These are phyloP conservation scores for Channa argus DNA, from an alignment of 2,113 vertebrate genomes.

Conservation along the genomic window DNA sequence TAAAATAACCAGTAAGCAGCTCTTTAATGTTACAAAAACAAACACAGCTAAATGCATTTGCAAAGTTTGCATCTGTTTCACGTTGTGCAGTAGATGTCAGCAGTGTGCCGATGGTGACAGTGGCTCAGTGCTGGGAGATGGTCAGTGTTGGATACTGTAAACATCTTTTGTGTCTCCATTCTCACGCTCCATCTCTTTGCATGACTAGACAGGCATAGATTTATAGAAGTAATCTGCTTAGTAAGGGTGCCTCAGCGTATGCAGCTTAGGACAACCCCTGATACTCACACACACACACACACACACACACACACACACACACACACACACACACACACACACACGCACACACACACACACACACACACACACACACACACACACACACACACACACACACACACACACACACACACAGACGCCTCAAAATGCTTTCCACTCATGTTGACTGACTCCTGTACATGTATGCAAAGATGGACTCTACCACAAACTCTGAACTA, in stretches of 20 bases:
- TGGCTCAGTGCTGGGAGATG: background rate
- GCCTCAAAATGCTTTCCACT: background rate
- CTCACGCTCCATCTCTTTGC: constrained; percentile 55
- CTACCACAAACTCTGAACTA: background rate
- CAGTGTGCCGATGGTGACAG: constrained; percentile 18
- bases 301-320: background rate
- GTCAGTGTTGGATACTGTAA: constrained; percentile 36
- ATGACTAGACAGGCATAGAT: constrained; percentile 74
- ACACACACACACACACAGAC: background rate
- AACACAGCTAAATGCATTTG: too few species aligned
- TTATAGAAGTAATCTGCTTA: constrained; percentile 76
- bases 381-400: background rate
- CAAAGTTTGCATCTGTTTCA: too few species aligned
- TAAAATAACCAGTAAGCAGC: constrained; percentile 9
- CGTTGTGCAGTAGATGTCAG: constrained; percentile 46
- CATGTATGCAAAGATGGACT: background rate
- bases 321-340: background rate
- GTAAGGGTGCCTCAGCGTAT: constrained; percentile 46
- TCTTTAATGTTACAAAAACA: background rate
- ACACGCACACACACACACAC: background rate
- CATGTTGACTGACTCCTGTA: background rate
- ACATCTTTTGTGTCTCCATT: constrained; percentile 69
- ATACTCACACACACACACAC: background rate
- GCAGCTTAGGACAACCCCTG: constrained; percentile 44
- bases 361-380: too few species aligned